These are phyloP conservation scores for Cerceris rybyensis DNA, from an alignment of 2,888 invertebrate genomes.

Conservation along the genomic window DNA sequence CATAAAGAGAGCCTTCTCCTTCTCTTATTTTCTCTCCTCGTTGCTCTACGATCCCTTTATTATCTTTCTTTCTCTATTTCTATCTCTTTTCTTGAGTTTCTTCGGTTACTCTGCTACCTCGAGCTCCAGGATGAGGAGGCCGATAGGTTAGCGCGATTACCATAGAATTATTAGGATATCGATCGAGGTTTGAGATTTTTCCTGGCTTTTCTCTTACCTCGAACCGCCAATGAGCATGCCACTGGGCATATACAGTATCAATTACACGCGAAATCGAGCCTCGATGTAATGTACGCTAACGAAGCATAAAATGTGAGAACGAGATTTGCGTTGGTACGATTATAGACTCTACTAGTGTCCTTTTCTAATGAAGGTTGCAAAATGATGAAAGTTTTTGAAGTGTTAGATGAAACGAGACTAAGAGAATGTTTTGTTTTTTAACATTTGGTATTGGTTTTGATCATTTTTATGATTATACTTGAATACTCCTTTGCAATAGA, in stretches of 20 bases:
- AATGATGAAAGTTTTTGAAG: too few relatives aligned
- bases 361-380: too few relatives aligned
- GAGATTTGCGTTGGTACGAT: background rate
- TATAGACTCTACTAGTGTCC: too few relatives aligned
- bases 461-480: too few relatives aligned
- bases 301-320: constrained; percentile 60
- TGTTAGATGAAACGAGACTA: too few relatives aligned
- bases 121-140: constrained; percentile 17
- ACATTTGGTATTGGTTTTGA: too few relatives aligned
- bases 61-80: background rate
- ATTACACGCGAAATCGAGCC: constrained; percentile 51
- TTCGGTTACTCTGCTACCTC: background rate
- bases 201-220: constrained; percentile 28
- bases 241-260: constrained; percentile 43
- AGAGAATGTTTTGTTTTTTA: too few relatives aligned
- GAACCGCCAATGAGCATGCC: constrained; percentile 29
- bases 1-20: constrained; percentile 37
- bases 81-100: background rate
- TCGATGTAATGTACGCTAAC: constrained; percentile 48
- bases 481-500: too few relatives aligned
- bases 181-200: constrained; percentile 61
- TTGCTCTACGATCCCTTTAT: background rate
- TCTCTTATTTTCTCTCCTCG: background rate
- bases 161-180: constrained; percentile 70
- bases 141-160: constrained; percentile 68